Percentiles rank a stretch among this genome's conserved stretches.
Conservation (phyloP, 2,888 invertebrate genomes). For the Xestobium rufovillosum region DNA sequence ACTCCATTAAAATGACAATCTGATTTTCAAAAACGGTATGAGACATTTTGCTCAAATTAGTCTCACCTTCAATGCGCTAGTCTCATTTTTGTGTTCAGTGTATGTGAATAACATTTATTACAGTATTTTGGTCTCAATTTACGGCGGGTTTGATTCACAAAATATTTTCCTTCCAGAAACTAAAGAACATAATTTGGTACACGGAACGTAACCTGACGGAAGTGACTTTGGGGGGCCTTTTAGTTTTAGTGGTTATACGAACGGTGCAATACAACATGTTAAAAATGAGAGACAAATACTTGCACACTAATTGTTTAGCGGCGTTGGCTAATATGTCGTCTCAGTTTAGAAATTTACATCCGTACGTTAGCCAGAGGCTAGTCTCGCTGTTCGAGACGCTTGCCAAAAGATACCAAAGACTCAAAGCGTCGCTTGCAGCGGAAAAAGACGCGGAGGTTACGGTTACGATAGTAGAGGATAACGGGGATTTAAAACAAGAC, state of each 20-base stretch:
- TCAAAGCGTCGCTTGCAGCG: slow-evolving; percentile 30
- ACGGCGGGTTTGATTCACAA: too few relatives aligned
- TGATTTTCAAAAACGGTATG: too few relatives aligned
- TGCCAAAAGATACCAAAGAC: slow-evolving; percentile 73
- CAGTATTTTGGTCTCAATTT: too few relatives aligned
- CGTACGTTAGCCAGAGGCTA: slow-evolving; percentile 91
- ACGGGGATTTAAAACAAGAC: slow-evolving; percentile 62
- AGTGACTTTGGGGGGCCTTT: slow-evolving; percentile 88
- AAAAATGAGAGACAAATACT: slow-evolving; percentile 91
- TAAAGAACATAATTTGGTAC: slow-evolving; percentile 90
- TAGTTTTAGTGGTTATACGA: slow-evolving; percentile 89
- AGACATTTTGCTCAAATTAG: too few relatives aligned
- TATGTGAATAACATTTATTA: too few relatives aligned
- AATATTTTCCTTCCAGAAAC: slow-evolving; percentile 52
- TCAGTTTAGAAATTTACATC: slow-evolving; percentile 84
- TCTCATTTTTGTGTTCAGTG: too few relatives aligned
- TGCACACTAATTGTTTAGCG: slow-evolving; percentile 97
- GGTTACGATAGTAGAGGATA: slow-evolving; percentile 27
- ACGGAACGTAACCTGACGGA: slow-evolving; percentile 85
- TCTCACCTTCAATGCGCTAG: too few relatives aligned
- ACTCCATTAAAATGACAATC: too few relatives aligned
- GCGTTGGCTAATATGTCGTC: slow-evolving; percentile 98
- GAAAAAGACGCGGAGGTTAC: slow-evolving; percentile 25
- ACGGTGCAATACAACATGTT: slow-evolving; percentile 98
- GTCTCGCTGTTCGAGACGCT: slow-evolving; percentile 87